These are phyloP conservation scores for Podarcis siculus DNA, from an alignment of 2,797 vertebrate species.

Conservation along the genomic window DNA sequence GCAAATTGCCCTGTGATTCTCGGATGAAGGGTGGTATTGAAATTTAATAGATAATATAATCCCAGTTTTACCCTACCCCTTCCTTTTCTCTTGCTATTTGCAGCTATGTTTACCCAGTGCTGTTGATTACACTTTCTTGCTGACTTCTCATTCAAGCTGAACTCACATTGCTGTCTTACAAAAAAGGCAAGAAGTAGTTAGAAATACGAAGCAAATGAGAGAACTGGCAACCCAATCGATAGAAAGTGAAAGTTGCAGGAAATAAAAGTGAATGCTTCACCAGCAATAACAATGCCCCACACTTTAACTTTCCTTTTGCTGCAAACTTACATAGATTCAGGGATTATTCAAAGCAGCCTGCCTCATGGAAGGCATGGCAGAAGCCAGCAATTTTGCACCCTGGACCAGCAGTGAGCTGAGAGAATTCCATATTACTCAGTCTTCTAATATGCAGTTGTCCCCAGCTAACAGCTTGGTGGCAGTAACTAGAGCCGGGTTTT, in stretches of 20 bases:
- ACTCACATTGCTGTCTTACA: background rate
- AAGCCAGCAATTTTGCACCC: background rate
- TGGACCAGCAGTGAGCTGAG: background rate
- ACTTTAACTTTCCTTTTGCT: slow-evolving; percentile 18
- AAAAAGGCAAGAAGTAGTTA: background rate
- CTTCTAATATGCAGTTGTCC: background rate
- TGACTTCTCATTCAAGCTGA: slow-evolving; percentile 24
- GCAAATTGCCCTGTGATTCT: no score
- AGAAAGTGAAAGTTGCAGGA: slow-evolving; percentile 11
- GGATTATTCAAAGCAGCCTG: background rate
- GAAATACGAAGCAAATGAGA: slow-evolving; percentile 9
- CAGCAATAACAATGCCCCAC: slow-evolving; percentile 19
- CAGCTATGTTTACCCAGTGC: slow-evolving; percentile 3
- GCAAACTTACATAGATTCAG: slow-evolving; percentile 26
- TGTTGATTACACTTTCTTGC: slow-evolving; percentile 28
- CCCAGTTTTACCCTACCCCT: background rate
- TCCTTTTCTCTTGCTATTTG: slow-evolving; percentile 20
- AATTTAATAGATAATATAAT: background rate
- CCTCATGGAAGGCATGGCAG: background rate
- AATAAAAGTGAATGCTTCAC: background rate
- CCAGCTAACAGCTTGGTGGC: background rate
- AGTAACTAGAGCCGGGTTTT: background rate
- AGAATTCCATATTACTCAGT: background rate
- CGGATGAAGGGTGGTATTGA: no score
- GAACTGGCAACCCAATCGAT: background rate